Evolutionary conservation across 2,113 vertebrate genomes (phyloP), one percentile per base, ranked within the genome.

Genomic region (Oostethus manadensis): DNA sequence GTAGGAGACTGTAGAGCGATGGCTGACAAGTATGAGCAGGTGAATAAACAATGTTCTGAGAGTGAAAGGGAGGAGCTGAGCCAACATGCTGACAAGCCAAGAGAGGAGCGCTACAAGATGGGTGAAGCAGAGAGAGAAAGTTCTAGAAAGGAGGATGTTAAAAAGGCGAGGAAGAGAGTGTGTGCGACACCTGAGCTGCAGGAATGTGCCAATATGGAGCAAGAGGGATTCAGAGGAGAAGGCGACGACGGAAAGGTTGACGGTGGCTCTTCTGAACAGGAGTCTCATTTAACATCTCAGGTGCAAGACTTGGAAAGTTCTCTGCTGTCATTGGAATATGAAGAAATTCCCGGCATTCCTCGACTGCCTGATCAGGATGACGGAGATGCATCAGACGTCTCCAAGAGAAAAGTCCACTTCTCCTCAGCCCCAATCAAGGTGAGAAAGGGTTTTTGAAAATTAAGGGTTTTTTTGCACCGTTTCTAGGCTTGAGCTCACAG

Each of bases 351-450:
- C 47, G 93, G 92, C 44, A 59, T 93, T 70, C 86, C 91, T 71
- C 91, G 91, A 54, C 84, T 92, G 46, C 81, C 89, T 10, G 86
- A 91, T 61, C 80, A 90, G 60, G 89, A 91, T 46, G 84, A 89
- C 44, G 79, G 66, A 50, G 92, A 92, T 49, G 88, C 84, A 67
- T 87, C 89, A 40, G 78, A 88, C 29, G 66, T 70, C 45, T 62
- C 0, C 20, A 81, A 69, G 53, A 84, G 88, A 70, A 92, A 86
- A 79, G 90, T 96, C 67, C 89, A 82, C 57, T 96, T 96, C 81
- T 93, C 93, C 38, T 90, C 89, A 5, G 89, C 90, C 58, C 92
- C 93, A 44, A 94, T 96, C 64, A 93, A 90, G 90, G 94, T 93
- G 88, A 62, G 70, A 4, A 48, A 16, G 51, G 15, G 4, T 57